These are phyloP conservation scores for Heteronetta atricapilla DNA, from an alignment of 2,113 vertebrate species.

Conservation along the genomic window DNA sequence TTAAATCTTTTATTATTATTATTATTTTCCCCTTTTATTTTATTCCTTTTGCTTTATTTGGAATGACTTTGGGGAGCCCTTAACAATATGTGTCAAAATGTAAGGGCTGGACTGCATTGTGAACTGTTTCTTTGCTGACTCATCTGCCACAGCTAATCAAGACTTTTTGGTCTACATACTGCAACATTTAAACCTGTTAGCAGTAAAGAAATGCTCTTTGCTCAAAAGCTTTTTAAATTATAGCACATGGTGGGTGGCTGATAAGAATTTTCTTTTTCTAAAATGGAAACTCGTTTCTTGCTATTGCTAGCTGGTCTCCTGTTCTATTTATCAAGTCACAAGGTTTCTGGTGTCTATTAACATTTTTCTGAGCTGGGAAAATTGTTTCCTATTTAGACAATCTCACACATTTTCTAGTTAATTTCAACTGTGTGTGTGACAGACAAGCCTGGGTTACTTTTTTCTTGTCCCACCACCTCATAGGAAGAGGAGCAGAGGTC, in stretches of 20 bases:
- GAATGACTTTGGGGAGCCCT: constrained; percentile 22
- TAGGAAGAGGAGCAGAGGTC: neutral
- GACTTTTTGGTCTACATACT: constrained; percentile 13
- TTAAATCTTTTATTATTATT: neutral
- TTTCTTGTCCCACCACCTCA: neutral
- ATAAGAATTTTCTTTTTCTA: constrained; percentile 44
- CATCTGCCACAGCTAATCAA: constrained; percentile 59
- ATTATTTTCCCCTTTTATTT: neutral
- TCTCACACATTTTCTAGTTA: neutral
- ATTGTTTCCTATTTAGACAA: constrained; percentile 8
- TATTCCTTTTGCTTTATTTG: neutral
- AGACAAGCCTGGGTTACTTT: neutral
- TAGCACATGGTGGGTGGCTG: constrained; percentile 40
- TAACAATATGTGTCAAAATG: constrained; percentile 49
- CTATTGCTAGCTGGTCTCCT: constrained; percentile 30
- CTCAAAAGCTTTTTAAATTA: constrained; percentile 70
- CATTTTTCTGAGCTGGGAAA: neutral
- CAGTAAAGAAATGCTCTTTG: constrained; percentile 32
- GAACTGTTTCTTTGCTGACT: constrained; percentile 44
- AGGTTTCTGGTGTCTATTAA: constrained; percentile 6
- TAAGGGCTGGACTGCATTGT: neutral
- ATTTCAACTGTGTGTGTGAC: neutral
- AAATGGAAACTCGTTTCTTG: constrained; percentile 33
- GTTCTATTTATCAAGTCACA: constrained; percentile 38
- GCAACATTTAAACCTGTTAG: constrained; percentile 50